Evolutionary conservation across 2,113 vertebrate genomes (phyloP).

Genomic region (Bubalus kerabau): DNA sequence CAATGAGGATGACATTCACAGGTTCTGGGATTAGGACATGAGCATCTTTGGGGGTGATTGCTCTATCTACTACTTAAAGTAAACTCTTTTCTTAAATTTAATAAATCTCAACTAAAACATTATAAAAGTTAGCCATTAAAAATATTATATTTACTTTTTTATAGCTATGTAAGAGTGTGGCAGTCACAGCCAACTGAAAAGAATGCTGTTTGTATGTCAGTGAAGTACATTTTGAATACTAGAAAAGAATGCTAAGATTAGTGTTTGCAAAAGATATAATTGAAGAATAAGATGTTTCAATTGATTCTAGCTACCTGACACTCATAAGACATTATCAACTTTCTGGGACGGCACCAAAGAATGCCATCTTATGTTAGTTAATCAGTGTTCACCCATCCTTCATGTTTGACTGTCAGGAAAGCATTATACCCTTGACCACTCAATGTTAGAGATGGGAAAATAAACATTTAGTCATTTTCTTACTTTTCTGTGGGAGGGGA

Average conservation of each 20-base stretch:
- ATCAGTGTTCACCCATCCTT: background rate
- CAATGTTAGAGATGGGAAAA: background rate
- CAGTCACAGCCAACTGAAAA: background rate
- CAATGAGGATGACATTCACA: background rate
- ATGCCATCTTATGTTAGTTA: background rate
- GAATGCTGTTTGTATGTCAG: background rate
- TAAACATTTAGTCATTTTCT: background rate
- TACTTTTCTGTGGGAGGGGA: background rate
- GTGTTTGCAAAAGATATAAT: background rate
- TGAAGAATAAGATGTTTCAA: background rate
- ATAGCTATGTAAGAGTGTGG: background rate
- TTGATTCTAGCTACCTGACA: background rate
- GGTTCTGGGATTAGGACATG: background rate
- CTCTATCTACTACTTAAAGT: background rate
- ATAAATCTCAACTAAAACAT: background rate
- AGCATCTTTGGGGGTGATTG: rapidly evolving
- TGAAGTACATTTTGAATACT: background rate
- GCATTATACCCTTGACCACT: background rate
- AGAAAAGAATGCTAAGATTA: background rate
- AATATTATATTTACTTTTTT: background rate
- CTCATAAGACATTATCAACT: background rate
- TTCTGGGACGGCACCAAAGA: background rate
- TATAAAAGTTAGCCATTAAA: background rate
- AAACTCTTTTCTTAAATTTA: background rate
- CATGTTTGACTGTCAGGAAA: background rate